Conservation (phyloP, 2,113 vertebrate genomes). For the Strix aluco region DNA sequence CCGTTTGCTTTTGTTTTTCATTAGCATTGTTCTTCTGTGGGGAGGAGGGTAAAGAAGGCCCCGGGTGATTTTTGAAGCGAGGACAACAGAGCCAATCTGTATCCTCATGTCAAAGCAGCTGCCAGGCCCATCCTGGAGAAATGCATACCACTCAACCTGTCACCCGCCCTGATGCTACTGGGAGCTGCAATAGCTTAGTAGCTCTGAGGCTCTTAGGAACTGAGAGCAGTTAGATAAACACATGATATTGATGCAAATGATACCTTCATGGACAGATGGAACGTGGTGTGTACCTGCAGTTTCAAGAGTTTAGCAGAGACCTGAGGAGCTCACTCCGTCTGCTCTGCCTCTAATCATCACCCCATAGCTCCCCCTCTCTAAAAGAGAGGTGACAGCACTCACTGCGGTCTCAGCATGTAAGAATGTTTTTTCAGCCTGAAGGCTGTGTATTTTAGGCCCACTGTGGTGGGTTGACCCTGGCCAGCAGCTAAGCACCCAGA, state of each 20-base stretch:
- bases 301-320: neutral
- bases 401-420: neutral
- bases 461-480: neutral
- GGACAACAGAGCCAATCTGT: neutral
- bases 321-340: neutral
- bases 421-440: neutral
- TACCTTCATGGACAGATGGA: neutral
- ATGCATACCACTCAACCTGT: accelerated
- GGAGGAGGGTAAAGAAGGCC: neutral
- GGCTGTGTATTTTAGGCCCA: neutral
- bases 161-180: accelerated
- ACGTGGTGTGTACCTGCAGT: neutral
- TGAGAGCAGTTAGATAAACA: neutral
- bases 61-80: neutral
- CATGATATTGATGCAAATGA: neutral
- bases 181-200: neutral
- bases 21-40: neutral
- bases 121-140: neutral
- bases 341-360: neutral
- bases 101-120: neutral
- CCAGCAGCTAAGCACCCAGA: neutral
- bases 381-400: neutral
- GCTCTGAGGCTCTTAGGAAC: neutral
- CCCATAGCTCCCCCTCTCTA: neutral
- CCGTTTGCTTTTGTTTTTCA: neutral